phyloP scores from a whole-genome alignment of 2,888 invertebrate genomes.

The Lepidocyrtoides sp. region DNA sequence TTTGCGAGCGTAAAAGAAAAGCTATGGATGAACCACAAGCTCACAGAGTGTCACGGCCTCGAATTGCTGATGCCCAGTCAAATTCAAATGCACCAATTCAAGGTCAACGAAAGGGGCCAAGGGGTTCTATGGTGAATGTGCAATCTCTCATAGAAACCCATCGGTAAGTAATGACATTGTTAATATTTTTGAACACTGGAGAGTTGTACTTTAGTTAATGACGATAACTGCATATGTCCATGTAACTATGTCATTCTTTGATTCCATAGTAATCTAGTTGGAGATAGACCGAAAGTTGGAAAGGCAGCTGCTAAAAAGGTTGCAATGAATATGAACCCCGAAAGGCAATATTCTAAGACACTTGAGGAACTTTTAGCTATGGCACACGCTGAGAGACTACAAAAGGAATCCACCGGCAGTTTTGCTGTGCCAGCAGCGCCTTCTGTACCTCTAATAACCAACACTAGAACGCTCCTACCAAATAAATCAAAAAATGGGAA shows the following conservation, averaged over 20 bases:
- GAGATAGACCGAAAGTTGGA: conserved; percentile 11
- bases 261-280: conserved; percentile 50
- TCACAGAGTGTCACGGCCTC: neutral
- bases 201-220: too few species aligned
- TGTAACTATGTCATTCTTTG: too few species aligned
- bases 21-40: conserved; percentile 68
- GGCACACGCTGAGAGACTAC: conserved; percentile 54
- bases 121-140: conserved; percentile 93
- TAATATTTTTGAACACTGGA: too few species aligned
- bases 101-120: conserved; percentile 89
- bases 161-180: conserved; percentile 68
- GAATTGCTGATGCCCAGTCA: conserved; percentile 45
- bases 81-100: conserved; percentile 5
- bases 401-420: conserved; percentile 57
- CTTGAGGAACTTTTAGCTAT: conserved; percentile 52
- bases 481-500: conserved; percentile 72
- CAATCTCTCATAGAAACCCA: conserved; percentile 89
- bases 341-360: conserved; percentile 44
- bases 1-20: conserved; percentile 82
- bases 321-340: conserved; percentile 36
- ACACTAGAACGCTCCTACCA: neutral
- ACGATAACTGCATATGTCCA: too few species aligned
- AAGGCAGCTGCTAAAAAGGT: neutral
- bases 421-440: conserved; percentile 26
- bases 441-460: conserved; percentile 24